These are phyloP conservation scores for Rhipidura dahli DNA, from an alignment of 2,113 vertebrate genomes.

Conservation along the genomic window DNA sequence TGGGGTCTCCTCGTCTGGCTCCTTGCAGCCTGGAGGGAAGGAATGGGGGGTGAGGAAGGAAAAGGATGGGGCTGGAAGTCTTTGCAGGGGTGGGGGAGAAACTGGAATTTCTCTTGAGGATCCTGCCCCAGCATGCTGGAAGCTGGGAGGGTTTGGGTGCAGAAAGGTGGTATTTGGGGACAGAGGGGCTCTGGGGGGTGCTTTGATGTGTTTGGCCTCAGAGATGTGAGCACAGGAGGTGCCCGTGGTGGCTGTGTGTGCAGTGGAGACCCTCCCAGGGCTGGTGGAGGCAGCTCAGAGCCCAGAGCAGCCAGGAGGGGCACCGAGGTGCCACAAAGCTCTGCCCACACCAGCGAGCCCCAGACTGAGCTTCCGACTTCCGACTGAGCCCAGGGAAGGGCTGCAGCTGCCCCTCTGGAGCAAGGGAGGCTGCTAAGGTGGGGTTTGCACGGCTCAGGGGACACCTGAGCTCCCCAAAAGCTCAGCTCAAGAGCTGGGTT, in stretches of 20 bases:
- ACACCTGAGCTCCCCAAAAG: not conserved
- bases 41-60: not conserved
- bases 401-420: not conserved
- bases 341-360: not conserved
- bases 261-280: not conserved
- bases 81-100: not conserved
- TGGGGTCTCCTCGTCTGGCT: not conserved
- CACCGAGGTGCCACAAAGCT: not conserved
- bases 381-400: not conserved
- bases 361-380: no score
- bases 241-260: no score
- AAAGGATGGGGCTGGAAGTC: not conserved
- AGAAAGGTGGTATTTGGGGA: not conserved
- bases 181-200: accelerated
- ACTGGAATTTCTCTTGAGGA: not conserved
- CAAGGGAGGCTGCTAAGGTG: not conserved
- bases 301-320: not conserved
- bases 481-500: not conserved
- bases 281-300: not conserved
- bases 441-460: not conserved
- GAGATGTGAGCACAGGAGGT: not conserved
- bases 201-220: not conserved
- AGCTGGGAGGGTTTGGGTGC: not conserved
- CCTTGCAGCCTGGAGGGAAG: not conserved
- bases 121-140: accelerated